Conservation (phyloP, 2,888 invertebrate species). For the Harpagoxenus sublaevis region DNA sequence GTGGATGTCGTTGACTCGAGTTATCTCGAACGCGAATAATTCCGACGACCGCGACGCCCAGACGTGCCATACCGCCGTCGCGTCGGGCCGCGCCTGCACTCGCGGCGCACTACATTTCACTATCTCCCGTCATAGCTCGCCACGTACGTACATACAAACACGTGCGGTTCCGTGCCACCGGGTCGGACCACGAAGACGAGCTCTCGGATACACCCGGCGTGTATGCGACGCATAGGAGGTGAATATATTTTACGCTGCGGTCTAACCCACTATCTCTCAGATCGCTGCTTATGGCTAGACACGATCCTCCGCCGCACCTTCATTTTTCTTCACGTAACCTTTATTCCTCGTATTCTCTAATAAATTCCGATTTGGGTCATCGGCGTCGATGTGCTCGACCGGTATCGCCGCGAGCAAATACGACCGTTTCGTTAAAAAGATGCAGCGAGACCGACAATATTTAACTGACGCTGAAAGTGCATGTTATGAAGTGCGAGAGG, state of each 20-base stretch:
- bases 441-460: not conserved
- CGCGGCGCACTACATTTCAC: conserved; percentile 72
- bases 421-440: conserved; percentile 10
- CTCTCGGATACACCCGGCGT: conserved; percentile 27
- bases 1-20: conserved; percentile 76
- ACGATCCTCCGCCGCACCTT: conserved; percentile 76
- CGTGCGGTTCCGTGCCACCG: conserved; percentile 28
- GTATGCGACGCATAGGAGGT: conserved; percentile 35
- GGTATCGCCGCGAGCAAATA: not conserved
- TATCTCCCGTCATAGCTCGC: conserved; percentile 73
- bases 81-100: conserved; percentile 30
- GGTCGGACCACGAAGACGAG: conserved; percentile 16
- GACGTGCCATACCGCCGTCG: conserved; percentile 36
- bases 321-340: conserved; percentile 79
- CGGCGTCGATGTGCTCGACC: conserved; percentile 59
- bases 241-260: conserved; percentile 71
- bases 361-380: conserved; percentile 80
- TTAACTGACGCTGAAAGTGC: not conserved
- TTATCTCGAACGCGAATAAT: conserved; percentile 77
- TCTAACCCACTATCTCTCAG: conserved; percentile 74
- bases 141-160: conserved; percentile 51
- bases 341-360: conserved; percentile 77
- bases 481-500: not conserved
- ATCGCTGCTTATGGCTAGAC: conserved; percentile 84
- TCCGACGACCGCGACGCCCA: conserved; percentile 35